phyloP scores from a whole-genome alignment of 2,797 vertebrate genomes.

The Miopithecus talapoin region DNA sequence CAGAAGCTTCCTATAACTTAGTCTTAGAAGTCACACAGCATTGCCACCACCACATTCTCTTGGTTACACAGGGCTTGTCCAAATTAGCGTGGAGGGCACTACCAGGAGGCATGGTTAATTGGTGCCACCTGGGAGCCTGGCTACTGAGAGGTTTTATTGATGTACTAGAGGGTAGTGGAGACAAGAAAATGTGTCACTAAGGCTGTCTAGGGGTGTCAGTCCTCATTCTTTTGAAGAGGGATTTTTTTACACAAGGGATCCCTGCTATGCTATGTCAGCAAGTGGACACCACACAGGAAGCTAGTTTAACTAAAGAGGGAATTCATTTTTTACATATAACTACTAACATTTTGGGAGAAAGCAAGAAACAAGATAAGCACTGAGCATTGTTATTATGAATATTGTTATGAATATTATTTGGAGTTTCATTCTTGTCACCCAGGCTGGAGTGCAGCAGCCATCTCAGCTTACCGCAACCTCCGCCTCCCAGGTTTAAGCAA shows the following conservation, averaged over 20 bases:
- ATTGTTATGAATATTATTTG: too few species aligned
- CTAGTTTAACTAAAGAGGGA: background rate
- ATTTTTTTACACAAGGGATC: background rate
- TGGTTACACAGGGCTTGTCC: too few species aligned
- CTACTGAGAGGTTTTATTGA: too few species aligned
- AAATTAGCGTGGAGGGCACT: fast-evolving
- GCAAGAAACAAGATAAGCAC: background rate
- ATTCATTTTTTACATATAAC: background rate
- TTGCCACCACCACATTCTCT: background rate
- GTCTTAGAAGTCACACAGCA: background rate
- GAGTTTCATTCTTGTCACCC: too few species aligned
- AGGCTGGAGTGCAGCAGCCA: too few species aligned
- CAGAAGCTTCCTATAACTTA: background rate
- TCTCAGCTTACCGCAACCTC: too few species aligned
- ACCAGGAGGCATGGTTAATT: background rate
- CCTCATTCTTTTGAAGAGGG: background rate
- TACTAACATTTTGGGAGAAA: background rate
- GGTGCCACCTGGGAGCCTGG: too few species aligned
- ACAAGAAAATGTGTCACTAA: background rate
- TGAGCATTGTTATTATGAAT: background rate
- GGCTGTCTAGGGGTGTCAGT: too few species aligned
- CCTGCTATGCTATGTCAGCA: background rate
- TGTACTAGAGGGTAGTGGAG: background rate
- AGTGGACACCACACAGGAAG: background rate
- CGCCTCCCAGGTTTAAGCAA: too few species aligned